phyloP scores from a whole-genome alignment of 2,113 vertebrate species.

The Ancistrus triradiatus region DNA sequence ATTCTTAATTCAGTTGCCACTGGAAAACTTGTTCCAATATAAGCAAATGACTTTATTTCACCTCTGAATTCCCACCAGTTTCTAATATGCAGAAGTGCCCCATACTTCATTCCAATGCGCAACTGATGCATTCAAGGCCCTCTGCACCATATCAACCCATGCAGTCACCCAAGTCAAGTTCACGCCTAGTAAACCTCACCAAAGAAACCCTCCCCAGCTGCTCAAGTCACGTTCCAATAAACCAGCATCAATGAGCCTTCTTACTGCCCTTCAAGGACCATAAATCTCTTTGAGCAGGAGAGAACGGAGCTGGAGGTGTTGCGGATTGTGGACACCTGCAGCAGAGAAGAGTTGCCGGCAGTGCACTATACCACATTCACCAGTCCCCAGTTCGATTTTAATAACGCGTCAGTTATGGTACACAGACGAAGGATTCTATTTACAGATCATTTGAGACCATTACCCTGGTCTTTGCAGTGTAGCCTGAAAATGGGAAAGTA shows the following conservation, averaged over 20 bases:
- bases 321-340: conserved; percentile 72
- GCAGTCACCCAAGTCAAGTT: conserved; percentile 53
- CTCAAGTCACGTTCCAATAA: conserved; percentile 48
- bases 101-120: conserved; percentile 4
- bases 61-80: conserved; percentile 18
- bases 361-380: conserved; percentile 3
- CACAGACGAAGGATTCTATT: conserved; percentile 29
- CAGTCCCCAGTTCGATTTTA: background rate
- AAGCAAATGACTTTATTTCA: conserved; percentile 21
- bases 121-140: conserved; percentile 26
- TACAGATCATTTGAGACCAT: conserved; percentile 29
- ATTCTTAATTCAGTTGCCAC: conserved; percentile 30
- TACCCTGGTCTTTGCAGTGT: conserved; percentile 7
- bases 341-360: conserved; percentile 17
- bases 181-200: conserved; percentile 64
- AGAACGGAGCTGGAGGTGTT: conserved; percentile 48
- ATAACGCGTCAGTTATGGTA: conserved; percentile 13
- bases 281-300: conserved; percentile 51
- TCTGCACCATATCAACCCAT: conserved; percentile 18
- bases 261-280: conserved; percentile 43
- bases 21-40: conserved; percentile 6
- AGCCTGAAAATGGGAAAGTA: background rate
- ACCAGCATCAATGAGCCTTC: conserved; percentile 52
- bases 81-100: conserved; percentile 1
- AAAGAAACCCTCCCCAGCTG: conserved; percentile 38